Evolutionary conservation across 2,797 vertebrate species (phyloP).

Genomic region (Mormyrops attenuatus): DNA sequence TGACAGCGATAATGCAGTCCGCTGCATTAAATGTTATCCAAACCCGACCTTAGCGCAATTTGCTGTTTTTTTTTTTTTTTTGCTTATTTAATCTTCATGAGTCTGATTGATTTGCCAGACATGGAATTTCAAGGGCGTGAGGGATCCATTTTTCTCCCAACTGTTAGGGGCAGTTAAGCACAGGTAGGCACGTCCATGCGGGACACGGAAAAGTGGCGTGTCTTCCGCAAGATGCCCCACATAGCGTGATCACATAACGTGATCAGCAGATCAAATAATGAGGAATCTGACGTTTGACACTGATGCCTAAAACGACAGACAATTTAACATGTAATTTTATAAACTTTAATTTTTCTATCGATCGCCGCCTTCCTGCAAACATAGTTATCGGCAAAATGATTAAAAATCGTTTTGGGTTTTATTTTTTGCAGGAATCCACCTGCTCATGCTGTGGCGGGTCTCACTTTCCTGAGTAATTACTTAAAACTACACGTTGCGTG

Average conservation of each 20-base stretch:
- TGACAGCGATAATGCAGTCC: background rate
- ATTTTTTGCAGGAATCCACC: background rate
- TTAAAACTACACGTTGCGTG: background rate
- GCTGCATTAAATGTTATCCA: slow-evolving; percentile 1
- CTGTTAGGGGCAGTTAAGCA: background rate
- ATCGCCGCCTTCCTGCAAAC: background rate
- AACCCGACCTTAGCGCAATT: background rate
- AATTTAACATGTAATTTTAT: background rate
- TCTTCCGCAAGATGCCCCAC: slow-evolving; percentile 9
- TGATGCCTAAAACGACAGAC: background rate
- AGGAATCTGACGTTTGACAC: background rate
- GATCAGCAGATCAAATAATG: background rate
- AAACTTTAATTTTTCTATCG: background rate
- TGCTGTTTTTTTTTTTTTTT: background rate
- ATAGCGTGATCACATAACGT: background rate
- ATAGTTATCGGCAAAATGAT: background rate
- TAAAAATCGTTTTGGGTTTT: background rate
- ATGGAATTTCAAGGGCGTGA: background rate
- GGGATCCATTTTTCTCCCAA: background rate
- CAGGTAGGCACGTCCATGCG: background rate
- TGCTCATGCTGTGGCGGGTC: background rate
- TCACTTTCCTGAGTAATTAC: background rate
- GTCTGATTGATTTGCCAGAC: background rate
- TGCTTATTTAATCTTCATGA: background rate
- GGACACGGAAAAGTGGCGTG: background rate